Base-by-base conservation (phyloP, 92 coral and sea anemone species). In the Nematostella vectensis region DNA sequence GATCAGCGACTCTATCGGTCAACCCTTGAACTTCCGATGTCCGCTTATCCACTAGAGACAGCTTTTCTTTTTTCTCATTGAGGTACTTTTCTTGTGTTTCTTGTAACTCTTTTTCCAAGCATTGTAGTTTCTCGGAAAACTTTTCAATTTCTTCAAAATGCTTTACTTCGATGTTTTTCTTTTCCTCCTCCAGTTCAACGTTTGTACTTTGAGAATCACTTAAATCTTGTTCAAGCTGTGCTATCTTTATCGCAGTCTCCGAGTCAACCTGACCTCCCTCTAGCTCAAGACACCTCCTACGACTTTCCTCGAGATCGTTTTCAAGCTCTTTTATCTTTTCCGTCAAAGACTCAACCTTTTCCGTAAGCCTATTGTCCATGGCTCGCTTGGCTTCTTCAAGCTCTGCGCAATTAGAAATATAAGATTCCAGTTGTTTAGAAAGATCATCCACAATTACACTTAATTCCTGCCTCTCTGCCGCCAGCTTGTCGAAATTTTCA, bases 331-430 rank as follows among this genome's bases (percentile, higher is more conserved):
- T 21, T 2, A 71, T 57, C 48, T 60, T 70, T 20, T 44, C 71
- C 54, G 60, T 76, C 26, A 82, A 52, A 12, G 40, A 48, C 40
- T 74, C 69, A 27, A 85, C 36, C 50, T 85, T 79, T 45, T 77
- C 84, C 24, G 65, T 69, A 31, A 60, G 33, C 27, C 74, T 82
- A 55, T 80, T 85, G 48, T 75, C 94, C 31, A 66, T 40, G 47
- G 67, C 71, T 43, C 54, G 59, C 54, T 75, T 82, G 29, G 65
- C 64, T 51, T 75, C 72, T 59, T 75, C 83, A 24, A 80, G 57
- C 67, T 75, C 83, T 18, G 80, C 50, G 22, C 78, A 75, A 23
- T 69, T 77, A 11, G 51, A 55, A 37, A 62, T 77, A 57, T 59
- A 70, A 25, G 62, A 50, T 37, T 61, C 79, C 48, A 75, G 37